Percentiles rank a stretch among this genome's conserved stretches.
These are phyloP conservation scores for Mastacembelus armatus DNA, from an alignment of 2,797 vertebrate genomes.

Conservation along the genomic window DNA sequence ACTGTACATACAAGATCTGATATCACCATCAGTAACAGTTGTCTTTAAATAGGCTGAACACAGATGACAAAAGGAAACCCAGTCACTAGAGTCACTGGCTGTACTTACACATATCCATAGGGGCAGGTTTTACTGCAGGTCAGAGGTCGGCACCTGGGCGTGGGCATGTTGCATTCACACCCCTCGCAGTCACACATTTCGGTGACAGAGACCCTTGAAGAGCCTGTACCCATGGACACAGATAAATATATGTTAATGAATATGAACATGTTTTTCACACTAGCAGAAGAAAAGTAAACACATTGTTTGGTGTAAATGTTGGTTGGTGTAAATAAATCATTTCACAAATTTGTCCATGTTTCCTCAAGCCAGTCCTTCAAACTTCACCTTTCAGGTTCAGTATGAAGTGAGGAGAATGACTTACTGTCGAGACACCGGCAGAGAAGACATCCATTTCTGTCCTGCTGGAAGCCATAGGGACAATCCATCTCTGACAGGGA, in stretches of 20 bases:
- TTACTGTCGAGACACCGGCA: slow-evolving; percentile 87
- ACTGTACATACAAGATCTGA: not conserved
- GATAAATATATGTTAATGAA: slow-evolving; percentile 33
- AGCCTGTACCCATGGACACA: slow-evolving; percentile 20
- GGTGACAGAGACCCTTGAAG: slow-evolving; percentile 79
- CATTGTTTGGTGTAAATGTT: no score
- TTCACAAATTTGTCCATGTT: not conserved
- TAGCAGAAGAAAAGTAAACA: slow-evolving; percentile 25
- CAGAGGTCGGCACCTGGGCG: slow-evolving; percentile 81
- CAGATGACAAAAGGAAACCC: slow-evolving; percentile 10
- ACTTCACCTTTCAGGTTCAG: not conserved
- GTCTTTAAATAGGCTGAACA: slow-evolving; percentile 32
- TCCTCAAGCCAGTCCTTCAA: slow-evolving; percentile 1
- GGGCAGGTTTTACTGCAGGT: slow-evolving; percentile 87
- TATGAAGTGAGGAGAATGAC: slow-evolving; percentile 40
- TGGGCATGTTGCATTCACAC: slow-evolving; percentile 81
- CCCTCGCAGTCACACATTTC: slow-evolving; percentile 85
- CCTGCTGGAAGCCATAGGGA: slow-evolving; percentile 84
- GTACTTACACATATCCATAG: slow-evolving; percentile 86
- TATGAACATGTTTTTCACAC: slow-evolving; percentile 15
- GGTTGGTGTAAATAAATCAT: slow-evolving; percentile 1
- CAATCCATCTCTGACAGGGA: slow-evolving; percentile 82
- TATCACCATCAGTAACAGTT: slow-evolving; percentile 8
- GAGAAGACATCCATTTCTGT: slow-evolving; percentile 85
- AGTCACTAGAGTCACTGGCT: slow-evolving; percentile 9